Percentiles rank a stretch among this genome's conserved stretches.
These are phyloP conservation scores for Dyspetes luteomarginatus DNA, from an alignment of 2,888 invertebrate species.

Conservation along the genomic window DNA sequence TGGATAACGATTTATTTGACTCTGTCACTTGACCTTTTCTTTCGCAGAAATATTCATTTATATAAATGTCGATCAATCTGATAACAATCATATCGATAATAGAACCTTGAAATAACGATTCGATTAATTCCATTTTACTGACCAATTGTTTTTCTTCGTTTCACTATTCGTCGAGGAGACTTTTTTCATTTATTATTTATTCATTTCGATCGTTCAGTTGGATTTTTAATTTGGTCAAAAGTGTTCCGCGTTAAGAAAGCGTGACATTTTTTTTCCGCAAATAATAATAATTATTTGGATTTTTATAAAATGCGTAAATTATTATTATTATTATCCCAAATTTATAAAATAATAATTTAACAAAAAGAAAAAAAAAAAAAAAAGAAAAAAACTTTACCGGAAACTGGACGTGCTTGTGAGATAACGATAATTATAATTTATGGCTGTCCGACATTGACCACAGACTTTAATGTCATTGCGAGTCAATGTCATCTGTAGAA, in stretches of 20 bases:
- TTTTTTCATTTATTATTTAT: too few relatives aligned
- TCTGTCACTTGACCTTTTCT: constrained; percentile 33
- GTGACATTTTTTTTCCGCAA: neutral
- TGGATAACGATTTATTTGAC: constrained; percentile 20
- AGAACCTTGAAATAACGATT: constrained; percentile 5
- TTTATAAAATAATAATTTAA: neutral
- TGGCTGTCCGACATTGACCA: constrained; percentile 33
- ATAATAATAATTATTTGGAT: neutral
- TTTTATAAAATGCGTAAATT: too few relatives aligned
- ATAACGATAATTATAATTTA: constrained; percentile 18
- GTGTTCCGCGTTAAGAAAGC: neutral
- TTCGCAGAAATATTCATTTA: neutral
- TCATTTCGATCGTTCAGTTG: too few relatives aligned
- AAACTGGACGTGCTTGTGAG: neutral
- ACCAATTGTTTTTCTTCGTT: neutral
- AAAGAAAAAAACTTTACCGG: neutral
- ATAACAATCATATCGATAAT: neutral
- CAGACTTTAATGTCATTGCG: constrained; percentile 36
- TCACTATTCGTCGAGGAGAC: too few relatives aligned
- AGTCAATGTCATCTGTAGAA: constrained; percentile 43
- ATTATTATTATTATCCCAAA: too few relatives aligned
- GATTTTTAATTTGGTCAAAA: too few relatives aligned
- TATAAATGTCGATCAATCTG: neutral
- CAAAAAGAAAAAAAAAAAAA: neutral
- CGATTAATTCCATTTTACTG: constrained; percentile 4